These are phyloP conservation scores for Aphis craccivora DNA, from an alignment of 1,140 invertebrate species.

Conservation along the genomic window DNA sequence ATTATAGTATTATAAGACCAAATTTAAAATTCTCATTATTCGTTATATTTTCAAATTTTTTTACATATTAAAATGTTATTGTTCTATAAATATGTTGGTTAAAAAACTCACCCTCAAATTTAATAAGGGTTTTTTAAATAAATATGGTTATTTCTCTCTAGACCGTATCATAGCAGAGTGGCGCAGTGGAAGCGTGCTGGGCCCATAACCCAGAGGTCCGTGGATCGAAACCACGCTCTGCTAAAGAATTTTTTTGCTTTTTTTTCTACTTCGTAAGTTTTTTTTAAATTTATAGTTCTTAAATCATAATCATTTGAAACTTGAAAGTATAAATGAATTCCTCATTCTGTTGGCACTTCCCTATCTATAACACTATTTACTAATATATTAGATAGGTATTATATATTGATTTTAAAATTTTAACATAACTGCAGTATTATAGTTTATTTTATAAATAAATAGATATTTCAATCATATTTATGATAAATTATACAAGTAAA, in stretches of 20 bases:
- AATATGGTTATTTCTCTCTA: neutral
- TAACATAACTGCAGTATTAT: neutral
- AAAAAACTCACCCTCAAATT: neutral
- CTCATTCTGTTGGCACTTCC: too few species aligned
- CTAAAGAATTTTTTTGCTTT: constrained; percentile 66
- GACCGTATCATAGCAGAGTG: constrained; percentile 77
- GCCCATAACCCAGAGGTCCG: constrained; percentile 98
- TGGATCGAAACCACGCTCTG: constrained; percentile 94
- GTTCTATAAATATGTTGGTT: too few species aligned
- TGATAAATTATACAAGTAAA: neutral
- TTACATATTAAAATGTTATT: too few species aligned
- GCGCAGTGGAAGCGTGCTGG: constrained; percentile 98
- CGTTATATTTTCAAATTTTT: too few species aligned
- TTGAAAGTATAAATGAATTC: too few species aligned
- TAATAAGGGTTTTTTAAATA: neutral
- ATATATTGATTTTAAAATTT: neutral
- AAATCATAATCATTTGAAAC: too few species aligned
- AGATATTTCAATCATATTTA: neutral
- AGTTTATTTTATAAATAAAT: neutral
- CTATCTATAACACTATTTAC: too few species aligned
- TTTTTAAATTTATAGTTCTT: too few species aligned
- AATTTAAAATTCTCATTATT: too few species aligned
- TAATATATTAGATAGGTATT: too few species aligned
- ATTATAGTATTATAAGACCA: too few species aligned
- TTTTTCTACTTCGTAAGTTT: too few species aligned